A percentile compares a stretch with the other conserved stretches of the same genome.
These are phyloP conservation scores for Eolophus roseicapilla DNA, from an alignment of 2,113 vertebrate species.

Conservation along the genomic window DNA sequence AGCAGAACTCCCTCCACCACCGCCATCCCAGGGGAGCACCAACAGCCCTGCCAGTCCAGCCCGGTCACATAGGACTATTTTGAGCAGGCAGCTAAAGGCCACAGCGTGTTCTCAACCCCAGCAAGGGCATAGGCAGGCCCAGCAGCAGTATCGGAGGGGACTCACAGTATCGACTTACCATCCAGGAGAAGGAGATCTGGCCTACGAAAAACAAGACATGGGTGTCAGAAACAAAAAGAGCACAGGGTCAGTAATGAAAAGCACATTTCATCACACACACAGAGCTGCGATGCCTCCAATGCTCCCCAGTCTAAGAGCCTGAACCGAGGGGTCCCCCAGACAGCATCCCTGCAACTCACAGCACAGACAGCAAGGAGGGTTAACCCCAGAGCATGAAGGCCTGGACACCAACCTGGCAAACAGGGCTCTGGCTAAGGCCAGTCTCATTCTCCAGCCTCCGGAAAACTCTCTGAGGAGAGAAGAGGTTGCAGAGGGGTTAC, in stretches of 20 bases:
- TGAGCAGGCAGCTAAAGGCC: constrained; percentile 44
- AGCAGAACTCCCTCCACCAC: neutral
- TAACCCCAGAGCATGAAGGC: neutral
- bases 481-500: neutral
- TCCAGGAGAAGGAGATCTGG: constrained; percentile 95
- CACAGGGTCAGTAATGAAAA: neutral
- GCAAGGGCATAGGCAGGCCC: neutral
- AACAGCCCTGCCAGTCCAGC: neutral
- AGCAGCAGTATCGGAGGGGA: neutral
- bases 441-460: constrained; percentile 97
- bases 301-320: neutral
- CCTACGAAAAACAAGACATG: constrained; percentile 64
- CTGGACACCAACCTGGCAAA: constrained; percentile 86
- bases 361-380: neutral
- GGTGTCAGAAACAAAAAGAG: neutral
- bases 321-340: neutral
- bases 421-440: constrained; percentile 92
- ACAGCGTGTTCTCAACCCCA: neutral
- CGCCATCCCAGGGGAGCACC: neutral
- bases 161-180: constrained; percentile 80
- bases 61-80: neutral
- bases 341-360: neutral
- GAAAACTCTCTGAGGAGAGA: constrained; percentile 90
- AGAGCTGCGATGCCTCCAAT: neutral
- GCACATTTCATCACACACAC: neutral